Base-by-base conservation (phyloP, 1,140 invertebrate species). In the Drosophila guanche region DNA sequence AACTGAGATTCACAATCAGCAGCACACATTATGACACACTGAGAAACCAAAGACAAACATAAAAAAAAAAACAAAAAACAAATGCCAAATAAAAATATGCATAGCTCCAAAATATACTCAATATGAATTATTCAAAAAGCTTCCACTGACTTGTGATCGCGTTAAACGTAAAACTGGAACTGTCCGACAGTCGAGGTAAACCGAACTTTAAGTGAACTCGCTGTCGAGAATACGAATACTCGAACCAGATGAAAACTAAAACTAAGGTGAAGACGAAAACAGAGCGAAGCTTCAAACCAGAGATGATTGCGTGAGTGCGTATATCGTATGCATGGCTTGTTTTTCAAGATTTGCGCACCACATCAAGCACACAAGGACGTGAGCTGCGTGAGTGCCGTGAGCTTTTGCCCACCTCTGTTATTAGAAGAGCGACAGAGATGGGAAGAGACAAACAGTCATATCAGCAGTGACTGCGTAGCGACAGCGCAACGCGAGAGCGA, bases 121-220 rank as follows among this genome's bases (percentile, higher is more conserved):
- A 45, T 47, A 22, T 29, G 25, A 22, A 60, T 48, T 60, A 77
- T 67, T 45, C 3, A 59, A 55, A 66, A 37, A 27, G 42, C 40
- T 69, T 62, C 68, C 0, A 79, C 78, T 63, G 75, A 90, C 81
- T 81, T 77, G 77, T 80, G 81, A 41, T 83, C 86, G 86, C 81
- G 71, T 55, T 86, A 74, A 80, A 65, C 55, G 78, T 76, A 77
- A 77, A 83, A 86, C 72, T 88, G 69, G 77, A 84, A 90, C 86
- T 90, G 86, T 57, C 46, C 41, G 29, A 40, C 37, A 57, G 45
- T 50, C 67, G 61, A 63, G 62, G 42, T 76, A 66, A 71, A 50
- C 40, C 73, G 61, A 81, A 75, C 60, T 86, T 86, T 58, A 86
- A 80, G 81, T 86, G 81, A 68, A 66, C 81, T 86, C 61, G 74